phyloP scores from a whole-genome alignment of 2,888 invertebrate species.

The Ennomos fuscantarius region DNA sequence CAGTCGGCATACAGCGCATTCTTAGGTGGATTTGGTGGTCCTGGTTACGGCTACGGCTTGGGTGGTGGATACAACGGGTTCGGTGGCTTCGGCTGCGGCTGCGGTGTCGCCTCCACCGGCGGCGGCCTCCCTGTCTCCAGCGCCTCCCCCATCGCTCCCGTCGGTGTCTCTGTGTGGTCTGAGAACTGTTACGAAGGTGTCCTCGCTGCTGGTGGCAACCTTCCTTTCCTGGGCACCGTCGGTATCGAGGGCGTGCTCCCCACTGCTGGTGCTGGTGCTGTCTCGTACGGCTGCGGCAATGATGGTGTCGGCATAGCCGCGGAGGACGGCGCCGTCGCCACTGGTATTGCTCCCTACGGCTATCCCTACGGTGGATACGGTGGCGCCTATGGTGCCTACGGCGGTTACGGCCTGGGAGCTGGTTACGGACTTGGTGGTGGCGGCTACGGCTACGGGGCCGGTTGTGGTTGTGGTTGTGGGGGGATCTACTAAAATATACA shows the following conservation, averaged over 20 bases:
- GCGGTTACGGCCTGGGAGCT: constrained; percentile 2
- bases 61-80: constrained; percentile 9
- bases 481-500: too few species aligned
- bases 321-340: constrained; percentile 38
- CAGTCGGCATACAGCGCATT: constrained; percentile 23
- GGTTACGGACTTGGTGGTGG: constrained; percentile 2
- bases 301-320: constrained; percentile 45
- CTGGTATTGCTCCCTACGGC: constrained; percentile 20
- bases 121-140: constrained; percentile 49
- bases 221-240: constrained; percentile 55
- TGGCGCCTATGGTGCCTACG: constrained; percentile 6
- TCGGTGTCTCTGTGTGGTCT: constrained; percentile 52
- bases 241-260: constrained; percentile 52
- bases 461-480: too few species aligned
- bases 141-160: constrained; percentile 47
- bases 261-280: constrained; percentile 49
- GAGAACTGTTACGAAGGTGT: constrained; percentile 55
- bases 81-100: constrained; percentile 18
- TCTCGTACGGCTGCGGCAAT: constrained; percentile 52
- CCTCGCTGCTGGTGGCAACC: constrained; percentile 50
- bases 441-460: not conserved
- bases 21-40: constrained; percentile 1
- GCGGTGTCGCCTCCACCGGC: constrained; percentile 40
- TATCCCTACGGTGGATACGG: constrained; percentile 7
- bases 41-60: constrained; percentile 6